These are phyloP conservation scores for Cossypha dichroa DNA, from an alignment of 2,797 vertebrate species.

Conservation along the genomic window DNA sequence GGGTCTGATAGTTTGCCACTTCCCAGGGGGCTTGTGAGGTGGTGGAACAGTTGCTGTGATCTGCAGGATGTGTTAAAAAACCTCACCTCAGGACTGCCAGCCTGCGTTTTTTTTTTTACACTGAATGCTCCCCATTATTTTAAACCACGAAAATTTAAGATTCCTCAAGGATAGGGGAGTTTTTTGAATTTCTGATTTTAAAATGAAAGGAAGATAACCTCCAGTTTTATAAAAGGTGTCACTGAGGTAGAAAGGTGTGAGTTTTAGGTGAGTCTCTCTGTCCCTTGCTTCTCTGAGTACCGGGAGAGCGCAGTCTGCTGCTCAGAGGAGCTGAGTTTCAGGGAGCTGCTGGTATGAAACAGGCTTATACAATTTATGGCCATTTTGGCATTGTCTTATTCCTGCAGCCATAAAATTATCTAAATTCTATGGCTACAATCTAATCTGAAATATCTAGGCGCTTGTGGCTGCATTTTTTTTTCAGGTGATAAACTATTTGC, in stretches of 20 bases:
- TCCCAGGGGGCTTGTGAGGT: not conserved
- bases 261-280: not conserved
- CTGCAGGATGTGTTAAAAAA: not conserved
- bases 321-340: not conserved
- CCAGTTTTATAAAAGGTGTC: not conserved
- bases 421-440: not conserved
- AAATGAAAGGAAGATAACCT: not conserved
- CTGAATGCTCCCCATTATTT: not conserved
- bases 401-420: not conserved
- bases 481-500: not conserved
- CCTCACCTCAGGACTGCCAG: not conserved
- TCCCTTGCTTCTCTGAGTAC: not conserved
- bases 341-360: not conserved
- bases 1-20: not conserved
- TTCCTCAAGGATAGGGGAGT: not conserved
- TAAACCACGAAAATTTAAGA: not conserved
- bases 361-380: not conserved
- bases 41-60: not conserved
- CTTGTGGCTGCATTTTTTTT: not conserved
- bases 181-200: not conserved
- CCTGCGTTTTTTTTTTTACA: fast-evolving
- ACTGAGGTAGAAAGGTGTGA: not conserved
- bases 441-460: not conserved
- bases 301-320: fast-evolving
- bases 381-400: not conserved